Base-by-base conservation (phyloP, 2,797 vertebrate species). In the Bovichtus diacanthus region DNA sequence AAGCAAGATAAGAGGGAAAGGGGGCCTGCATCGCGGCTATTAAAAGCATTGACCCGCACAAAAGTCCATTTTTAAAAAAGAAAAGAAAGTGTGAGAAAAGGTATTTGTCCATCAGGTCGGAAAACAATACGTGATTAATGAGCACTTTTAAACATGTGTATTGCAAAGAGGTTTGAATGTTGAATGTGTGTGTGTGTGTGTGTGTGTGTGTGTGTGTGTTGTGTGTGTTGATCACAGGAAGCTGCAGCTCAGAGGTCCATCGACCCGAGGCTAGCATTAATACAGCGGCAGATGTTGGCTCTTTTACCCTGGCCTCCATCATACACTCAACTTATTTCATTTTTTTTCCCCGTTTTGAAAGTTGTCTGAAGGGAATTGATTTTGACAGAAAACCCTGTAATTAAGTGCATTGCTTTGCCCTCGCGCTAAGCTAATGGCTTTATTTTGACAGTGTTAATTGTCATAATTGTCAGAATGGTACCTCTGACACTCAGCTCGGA, bases 391-490 rank as follows among this genome's bases (percentile, higher is more conserved):
- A 94, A 87, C 72, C 90, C 90, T 92, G 89, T 94, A 93, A 95
- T 95, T 94, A 94, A 92, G 90, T 84, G 84, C 83, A 92, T 90
- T 90, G 84, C 69, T 87, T 84, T 91, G 88, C 87, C 92, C 93
- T 87, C 92, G 90, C 50, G 85, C 86, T 80, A 80, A 86, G 87
- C 88, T 92, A 94, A 93, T 93, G 91, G 93, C 90, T 92, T 94
- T 95, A 95, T 94, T 95, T 95, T 95, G 95, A 95, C 94, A 94
- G 91, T 94, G 93, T 92, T 94, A 95, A 95, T 95, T 95, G 94
- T 94, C 90, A 87, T 94, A 94, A 95, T 95, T 93, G 93, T 94
- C 87, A 92, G 90, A 95, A 94, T 91, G 91, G 92, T 94, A 93
- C 94, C 93, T 95, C 94, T 82, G 93, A 91, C 90, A 87, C 88